Evolutionary conservation across 2,113 vertebrate species (phyloP).

Genomic region (Malaclemys terrapin): DNA sequence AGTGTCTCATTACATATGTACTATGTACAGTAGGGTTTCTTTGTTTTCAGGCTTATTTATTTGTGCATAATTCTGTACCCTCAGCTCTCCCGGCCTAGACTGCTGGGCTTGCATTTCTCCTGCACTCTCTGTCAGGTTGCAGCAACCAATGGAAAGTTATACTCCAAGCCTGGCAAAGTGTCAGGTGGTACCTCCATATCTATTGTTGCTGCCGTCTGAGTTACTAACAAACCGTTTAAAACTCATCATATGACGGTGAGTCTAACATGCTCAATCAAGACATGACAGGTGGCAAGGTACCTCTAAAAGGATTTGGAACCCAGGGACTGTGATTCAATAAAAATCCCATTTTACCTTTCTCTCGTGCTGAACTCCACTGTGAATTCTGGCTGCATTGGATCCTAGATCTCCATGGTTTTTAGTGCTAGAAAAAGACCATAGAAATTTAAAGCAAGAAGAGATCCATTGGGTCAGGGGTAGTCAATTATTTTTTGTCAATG

Average conservation of each 20-base stretch:
- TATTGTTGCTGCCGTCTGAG: not conserved
- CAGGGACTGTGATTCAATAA: accelerated
- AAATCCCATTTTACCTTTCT: not conserved
- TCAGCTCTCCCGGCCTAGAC: not conserved
- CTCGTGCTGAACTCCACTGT: accelerated
- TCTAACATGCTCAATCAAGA: not conserved
- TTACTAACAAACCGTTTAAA: not conserved
- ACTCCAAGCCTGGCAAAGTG: not conserved
- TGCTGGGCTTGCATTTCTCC: not conserved
- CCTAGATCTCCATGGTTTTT: not conserved
- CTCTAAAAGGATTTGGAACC: accelerated
- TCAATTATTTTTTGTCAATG: no score
- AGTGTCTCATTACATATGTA: not conserved
- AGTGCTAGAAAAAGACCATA: not conserved
- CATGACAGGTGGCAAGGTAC: not conserved
- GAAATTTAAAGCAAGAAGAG: not conserved
- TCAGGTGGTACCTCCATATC: not conserved
- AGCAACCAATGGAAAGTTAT: accelerated
- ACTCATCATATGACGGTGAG: not conserved
- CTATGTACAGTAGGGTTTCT: accelerated
- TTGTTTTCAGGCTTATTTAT: not conserved
- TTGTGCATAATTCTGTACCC: accelerated
- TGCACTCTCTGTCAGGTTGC: accelerated
- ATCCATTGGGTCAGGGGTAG: not conserved
- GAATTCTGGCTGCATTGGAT: not conserved